Evolutionary conservation across 2,797 vertebrate species (phyloP).

Genomic region (Pachyuromys duprasi): DNA sequence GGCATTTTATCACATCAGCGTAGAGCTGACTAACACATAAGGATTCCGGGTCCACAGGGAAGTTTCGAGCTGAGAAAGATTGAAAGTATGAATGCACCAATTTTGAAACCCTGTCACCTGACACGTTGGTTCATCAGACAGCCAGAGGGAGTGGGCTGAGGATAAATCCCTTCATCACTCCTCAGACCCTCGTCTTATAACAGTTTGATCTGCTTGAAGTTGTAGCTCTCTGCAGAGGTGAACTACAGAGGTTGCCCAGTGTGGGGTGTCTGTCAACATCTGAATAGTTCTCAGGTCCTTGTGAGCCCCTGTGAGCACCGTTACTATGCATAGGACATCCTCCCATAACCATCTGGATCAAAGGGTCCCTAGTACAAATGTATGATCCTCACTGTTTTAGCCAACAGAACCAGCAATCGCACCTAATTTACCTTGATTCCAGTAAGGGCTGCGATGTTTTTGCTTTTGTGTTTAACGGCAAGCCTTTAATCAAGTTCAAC

Average conservation of each 20-base stretch:
- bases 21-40: neutral
- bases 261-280: neutral
- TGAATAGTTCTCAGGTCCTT: neutral
- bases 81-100: neutral
- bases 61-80: neutral
- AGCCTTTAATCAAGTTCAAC: slow-evolving; percentile 42
- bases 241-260: neutral
- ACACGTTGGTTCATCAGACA: neutral
- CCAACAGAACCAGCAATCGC: neutral
- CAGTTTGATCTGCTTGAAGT: neutral
- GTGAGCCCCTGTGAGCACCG: neutral
- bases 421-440: neutral
- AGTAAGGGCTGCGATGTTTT: neutral
- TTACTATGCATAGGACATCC: neutral
- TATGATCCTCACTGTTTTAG: neutral
- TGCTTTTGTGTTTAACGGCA: slow-evolving; percentile 8
- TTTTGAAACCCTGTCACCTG: neutral
- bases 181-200: neutral
- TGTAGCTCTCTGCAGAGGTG: neutral
- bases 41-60: neutral
- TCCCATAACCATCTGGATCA: neutral
- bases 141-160: neutral
- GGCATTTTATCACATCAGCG: neutral
- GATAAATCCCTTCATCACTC: neutral
- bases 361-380: neutral